Conservation (phyloP, 2,888 invertebrate species). For the Drosophila hamatofila region DNA sequence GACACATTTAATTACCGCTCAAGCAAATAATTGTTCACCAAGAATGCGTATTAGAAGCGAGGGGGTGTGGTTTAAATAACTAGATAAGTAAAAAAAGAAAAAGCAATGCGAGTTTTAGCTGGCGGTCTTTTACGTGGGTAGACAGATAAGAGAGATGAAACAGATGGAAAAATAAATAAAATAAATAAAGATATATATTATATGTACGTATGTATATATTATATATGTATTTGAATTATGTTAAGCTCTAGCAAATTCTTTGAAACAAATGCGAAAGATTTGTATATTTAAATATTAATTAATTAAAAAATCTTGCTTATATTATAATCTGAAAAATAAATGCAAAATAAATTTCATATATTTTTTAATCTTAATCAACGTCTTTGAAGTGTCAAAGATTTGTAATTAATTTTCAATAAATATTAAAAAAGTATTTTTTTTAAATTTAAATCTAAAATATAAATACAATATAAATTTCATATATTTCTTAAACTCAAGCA, state of each 20-base stretch:
- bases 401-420: no score
- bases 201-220: neutral
- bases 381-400: no score
- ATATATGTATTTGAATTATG: no score
- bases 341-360: no score
- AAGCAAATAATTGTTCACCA: conserved; percentile 3
- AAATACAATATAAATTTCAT: no score
- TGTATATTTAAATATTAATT: neutral
- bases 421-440: no score
- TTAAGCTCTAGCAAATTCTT: neutral
- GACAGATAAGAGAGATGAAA: neutral
- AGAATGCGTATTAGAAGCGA: neutral
- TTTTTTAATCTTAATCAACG: no score
- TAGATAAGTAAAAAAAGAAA: neutral
- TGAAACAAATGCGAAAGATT: neutral
- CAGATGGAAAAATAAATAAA: neutral
- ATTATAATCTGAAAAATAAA: no score
- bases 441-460: no score
- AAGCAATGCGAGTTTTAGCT: neutral
- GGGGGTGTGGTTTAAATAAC: neutral
- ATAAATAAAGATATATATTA: neutral
- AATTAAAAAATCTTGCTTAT: no score
- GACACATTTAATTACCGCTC: conserved; percentile 68
- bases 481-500: no score
- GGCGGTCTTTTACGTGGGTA: neutral